phyloP scores from a whole-genome alignment of 53 echinoderm and acorn worm species.

The Mesocentrotus franciscanus region DNA sequence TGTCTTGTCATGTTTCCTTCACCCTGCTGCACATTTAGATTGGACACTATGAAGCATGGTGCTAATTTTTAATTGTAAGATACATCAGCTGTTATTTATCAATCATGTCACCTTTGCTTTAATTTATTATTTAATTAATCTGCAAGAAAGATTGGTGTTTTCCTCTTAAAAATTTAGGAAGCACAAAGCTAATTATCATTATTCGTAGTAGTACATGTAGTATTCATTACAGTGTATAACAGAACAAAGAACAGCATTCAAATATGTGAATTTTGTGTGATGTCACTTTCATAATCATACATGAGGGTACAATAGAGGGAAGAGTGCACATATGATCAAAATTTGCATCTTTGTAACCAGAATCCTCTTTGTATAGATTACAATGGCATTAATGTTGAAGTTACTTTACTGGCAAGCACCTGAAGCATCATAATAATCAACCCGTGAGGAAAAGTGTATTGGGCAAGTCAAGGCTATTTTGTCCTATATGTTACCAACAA shows the following conservation, averaged over 20 bases:
- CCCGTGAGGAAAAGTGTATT: too few species aligned
- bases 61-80: conserved; percentile 46
- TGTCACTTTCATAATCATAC: background rate
- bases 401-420: too few species aligned
- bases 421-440: too few species aligned
- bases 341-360: background rate
- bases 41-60: conserved; percentile 15
- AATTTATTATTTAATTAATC: background rate
- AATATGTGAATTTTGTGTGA: too few species aligned
- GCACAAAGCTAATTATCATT: too few species aligned
- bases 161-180: background rate
- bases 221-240: background rate
- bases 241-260: background rate
- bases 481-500: too few species aligned
- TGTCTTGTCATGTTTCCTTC: background rate
- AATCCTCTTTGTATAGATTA: background rate
- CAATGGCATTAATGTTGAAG: too few species aligned
- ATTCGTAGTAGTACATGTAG: background rate
- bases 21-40: background rate
- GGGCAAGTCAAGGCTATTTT: too few species aligned
- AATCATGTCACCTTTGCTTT: background rate
- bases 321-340: background rate
- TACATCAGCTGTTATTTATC: background rate
- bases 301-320: background rate
- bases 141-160: background rate